These are phyloP conservation scores for Ranitomeya variabilis DNA, from an alignment of 2,113 vertebrate species.

Conservation along the genomic window DNA sequence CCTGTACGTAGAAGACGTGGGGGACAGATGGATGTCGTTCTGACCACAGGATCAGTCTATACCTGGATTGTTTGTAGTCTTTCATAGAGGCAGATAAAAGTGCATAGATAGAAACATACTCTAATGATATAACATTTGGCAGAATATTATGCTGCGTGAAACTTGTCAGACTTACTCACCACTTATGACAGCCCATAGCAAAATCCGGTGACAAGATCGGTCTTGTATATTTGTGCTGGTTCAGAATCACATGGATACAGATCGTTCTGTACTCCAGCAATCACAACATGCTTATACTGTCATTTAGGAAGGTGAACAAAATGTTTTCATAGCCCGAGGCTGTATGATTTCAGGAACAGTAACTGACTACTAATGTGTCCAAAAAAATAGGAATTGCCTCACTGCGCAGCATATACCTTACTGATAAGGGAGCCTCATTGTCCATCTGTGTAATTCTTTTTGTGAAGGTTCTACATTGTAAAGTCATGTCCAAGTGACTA, in stretches of 20 bases:
- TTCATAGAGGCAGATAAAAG: no score
- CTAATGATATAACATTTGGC: background rate
- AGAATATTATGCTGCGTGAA: background rate
- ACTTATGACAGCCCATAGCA: background rate
- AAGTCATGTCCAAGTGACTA: background rate
- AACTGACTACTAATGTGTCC: no score
- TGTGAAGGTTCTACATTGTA: background rate
- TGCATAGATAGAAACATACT: no score
- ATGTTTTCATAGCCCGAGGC: background rate
- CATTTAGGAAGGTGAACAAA: background rate
- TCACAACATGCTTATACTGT: background rate
- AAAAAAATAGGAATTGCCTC: background rate
- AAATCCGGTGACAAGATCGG: background rate
- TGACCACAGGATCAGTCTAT: no score
- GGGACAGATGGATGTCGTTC: no score
- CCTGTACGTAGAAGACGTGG: no score
- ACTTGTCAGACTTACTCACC: background rate
- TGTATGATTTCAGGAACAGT: background rate
- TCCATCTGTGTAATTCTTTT: background rate
- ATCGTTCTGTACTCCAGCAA: background rate
- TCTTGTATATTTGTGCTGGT: conserved; percentile 28
- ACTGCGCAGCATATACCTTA: background rate
- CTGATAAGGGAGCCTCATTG: background rate
- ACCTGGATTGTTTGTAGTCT: no score
- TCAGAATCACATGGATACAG: conserved; percentile 3